These are phyloP conservation scores for Dynastes grantii DNA, from an alignment of 2,888 invertebrate genomes.

Conservation along the genomic window DNA sequence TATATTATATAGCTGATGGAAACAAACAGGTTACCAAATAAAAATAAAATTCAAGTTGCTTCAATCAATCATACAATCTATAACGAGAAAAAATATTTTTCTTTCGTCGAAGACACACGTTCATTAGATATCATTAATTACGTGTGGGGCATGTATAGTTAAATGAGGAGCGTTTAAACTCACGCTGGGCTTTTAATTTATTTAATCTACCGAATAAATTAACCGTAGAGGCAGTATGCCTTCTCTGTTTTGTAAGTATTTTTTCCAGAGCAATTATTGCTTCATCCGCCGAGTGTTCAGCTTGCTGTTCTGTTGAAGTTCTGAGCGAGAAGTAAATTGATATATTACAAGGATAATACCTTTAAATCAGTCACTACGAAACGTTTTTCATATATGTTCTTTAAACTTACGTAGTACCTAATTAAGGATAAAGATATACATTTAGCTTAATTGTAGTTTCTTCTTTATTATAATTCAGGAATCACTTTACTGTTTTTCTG, in stretches of 20 bases:
- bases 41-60: slow-evolving; percentile 20
- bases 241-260: slow-evolving; percentile 11
- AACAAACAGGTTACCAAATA: neutral
- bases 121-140: slow-evolving; percentile 47
- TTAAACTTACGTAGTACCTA: neutral
- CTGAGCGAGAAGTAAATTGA: slow-evolving; percentile 17
- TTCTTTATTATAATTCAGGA: neutral
- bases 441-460: neutral
- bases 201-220: slow-evolving; percentile 61
- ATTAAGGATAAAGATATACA: slow-evolving; percentile 21
- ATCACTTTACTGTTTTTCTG: no score
- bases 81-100: slow-evolving; percentile 20
- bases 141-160: slow-evolving; percentile 50
- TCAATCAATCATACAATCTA: slow-evolving; percentile 13
- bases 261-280: slow-evolving; percentile 30
- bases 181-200: slow-evolving; percentile 59
- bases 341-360: slow-evolving; percentile 19
- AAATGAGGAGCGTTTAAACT: slow-evolving; percentile 54
- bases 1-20: neutral
- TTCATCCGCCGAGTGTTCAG: neutral
- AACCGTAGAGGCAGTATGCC: slow-evolving; percentile 40
- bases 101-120: slow-evolving; percentile 26
- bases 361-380: slow-evolving; percentile 15
- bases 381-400: neutral
- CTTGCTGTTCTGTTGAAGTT: neutral